Evolutionary conservation across 2,888 invertebrate genomes (phyloP), one percentile per base, ranked within the genome.

Genomic region (Arge pagana): DNA sequence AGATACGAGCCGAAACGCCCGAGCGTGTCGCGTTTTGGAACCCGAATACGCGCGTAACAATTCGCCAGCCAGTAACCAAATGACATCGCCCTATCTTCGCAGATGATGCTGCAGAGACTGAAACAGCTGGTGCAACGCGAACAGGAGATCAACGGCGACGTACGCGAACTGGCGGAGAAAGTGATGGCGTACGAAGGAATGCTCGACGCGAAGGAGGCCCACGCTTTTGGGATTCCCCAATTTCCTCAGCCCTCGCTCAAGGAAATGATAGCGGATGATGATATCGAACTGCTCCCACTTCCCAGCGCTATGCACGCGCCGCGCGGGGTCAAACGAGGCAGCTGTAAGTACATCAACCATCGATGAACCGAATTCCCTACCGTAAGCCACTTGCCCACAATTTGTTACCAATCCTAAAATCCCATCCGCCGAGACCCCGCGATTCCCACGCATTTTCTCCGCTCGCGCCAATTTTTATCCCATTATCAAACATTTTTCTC

Each of bases 251-350:
- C 57, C 48, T 10, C 10, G n/a, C 16, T 33, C 6, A 45, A 48
- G 30, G 28, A 31, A 21, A 31, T 48, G 5, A 26, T 26, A 16
- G 45, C 23, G 10, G 39, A 39, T 3, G 71, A 70, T 39, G 66
- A 65, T 6, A 39, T 61, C 1, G 70, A 71, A 50, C 51, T 55
- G 37, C 63, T 73, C 41, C 74, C 73, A 3, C 59, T 66, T 10
- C 71, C 74, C 2, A 68, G 68, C 19, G 65, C 71, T 8, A 59
- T 68, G 5, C 64, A 64, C 39, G 63, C 67, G 7, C 36, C 60
- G 28, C 68, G 66, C 45, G 50, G 66, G 3, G 67, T 65, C 6
- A 76, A 76, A 51, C 68, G 74, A 41, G 70, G 68, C 8, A 67
- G 61, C 57, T 65, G 70, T 73, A 42, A 74, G 71, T 66, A 62